A percentile compares a stretch with the other conserved stretches of the same genome.
phyloP scores from a whole-genome alignment of 2,888 invertebrate genomes.

The Parochlus steinenii region DNA sequence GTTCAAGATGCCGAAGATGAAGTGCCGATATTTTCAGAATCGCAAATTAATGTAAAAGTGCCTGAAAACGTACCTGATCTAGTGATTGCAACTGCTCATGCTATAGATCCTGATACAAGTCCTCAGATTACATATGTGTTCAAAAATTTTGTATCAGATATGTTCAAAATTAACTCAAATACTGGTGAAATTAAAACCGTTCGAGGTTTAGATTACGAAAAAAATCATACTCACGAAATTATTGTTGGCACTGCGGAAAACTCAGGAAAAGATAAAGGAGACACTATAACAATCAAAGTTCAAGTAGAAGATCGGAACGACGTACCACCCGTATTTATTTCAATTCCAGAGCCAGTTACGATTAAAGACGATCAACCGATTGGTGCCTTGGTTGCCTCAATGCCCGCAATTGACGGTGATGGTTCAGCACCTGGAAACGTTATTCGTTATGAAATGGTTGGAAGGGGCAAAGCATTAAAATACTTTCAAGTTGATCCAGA shows the following conservation, averaged over 20 bases:
- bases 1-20: conserved; percentile 73
- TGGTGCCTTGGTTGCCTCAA: conserved; percentile 61
- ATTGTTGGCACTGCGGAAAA: conserved; percentile 75
- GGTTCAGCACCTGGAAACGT: conserved; percentile 74
- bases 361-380: conserved; percentile 70
- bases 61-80: conserved; percentile 71
- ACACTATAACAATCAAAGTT: conserved; percentile 50
- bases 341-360: conserved; percentile 65
- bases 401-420: conserved; percentile 68
- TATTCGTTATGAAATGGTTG: conserved; percentile 61
- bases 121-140: conserved; percentile 72
- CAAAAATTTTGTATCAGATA: conserved; percentile 60
- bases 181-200: conserved; percentile 63
- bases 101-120: conserved; percentile 65
- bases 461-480: conserved; percentile 61
- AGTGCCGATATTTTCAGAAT: conserved; percentile 56
- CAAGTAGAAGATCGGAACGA: conserved; percentile 68
- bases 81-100: conserved; percentile 66
- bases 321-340: conserved; percentile 71
- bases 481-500: conserved; percentile 81
- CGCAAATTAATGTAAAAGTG: conserved; percentile 59
- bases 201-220: conserved; percentile 62
- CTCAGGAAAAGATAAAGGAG: conserved; percentile 44
- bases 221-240: conserved; percentile 52
- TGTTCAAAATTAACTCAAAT: conserved; percentile 68